A percentile compares a stretch with the other conserved stretches of the same genome.
Evolutionary conservation across 2,113 vertebrate genomes (phyloP).

Genomic region (Ascaphus truei): DNA sequence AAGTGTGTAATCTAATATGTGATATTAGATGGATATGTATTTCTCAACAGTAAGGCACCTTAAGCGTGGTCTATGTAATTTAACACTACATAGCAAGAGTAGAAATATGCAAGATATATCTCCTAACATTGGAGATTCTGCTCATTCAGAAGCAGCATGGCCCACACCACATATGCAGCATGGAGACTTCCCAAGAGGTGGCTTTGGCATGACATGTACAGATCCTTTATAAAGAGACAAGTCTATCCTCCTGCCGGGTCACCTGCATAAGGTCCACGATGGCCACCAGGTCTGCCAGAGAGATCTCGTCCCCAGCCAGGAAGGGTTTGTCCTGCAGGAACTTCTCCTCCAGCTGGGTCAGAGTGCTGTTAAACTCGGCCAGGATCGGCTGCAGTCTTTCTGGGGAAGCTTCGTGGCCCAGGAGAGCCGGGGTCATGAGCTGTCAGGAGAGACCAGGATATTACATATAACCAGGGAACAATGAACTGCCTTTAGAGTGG

Average conservation of each 20-base stretch:
- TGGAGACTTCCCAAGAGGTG: no score
- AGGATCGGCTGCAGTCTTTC: slow-evolving; percentile 69
- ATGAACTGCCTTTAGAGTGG: background rate
- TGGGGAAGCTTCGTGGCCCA: slow-evolving; percentile 58
- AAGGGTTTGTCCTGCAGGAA: slow-evolving; percentile 80
- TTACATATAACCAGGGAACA: background rate
- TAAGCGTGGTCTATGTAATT: no score
- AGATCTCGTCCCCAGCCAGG: slow-evolving; percentile 68
- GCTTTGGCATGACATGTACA: no score
- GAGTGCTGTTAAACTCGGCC: slow-evolving; percentile 61
- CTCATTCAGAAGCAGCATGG: no score
- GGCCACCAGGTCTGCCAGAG: slow-evolving; percentile 83
- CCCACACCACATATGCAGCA: no score
- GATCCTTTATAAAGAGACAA: no score
- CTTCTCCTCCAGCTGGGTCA: slow-evolving; percentile 71
- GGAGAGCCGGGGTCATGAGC: slow-evolving; percentile 67
- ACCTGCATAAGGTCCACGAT: slow-evolving; percentile 88
- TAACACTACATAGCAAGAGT: no score
- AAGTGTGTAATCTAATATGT: no score
- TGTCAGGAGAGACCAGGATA: slow-evolving; percentile 30
- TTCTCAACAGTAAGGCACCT: no score
- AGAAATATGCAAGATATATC: no score
- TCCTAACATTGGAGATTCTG: background rate
- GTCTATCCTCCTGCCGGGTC: background rate
- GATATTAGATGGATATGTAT: no score